Evolutionary conservation across 2,888 invertebrate genomes (phyloP).

Genomic region (Trachelus tabidus): DNA sequence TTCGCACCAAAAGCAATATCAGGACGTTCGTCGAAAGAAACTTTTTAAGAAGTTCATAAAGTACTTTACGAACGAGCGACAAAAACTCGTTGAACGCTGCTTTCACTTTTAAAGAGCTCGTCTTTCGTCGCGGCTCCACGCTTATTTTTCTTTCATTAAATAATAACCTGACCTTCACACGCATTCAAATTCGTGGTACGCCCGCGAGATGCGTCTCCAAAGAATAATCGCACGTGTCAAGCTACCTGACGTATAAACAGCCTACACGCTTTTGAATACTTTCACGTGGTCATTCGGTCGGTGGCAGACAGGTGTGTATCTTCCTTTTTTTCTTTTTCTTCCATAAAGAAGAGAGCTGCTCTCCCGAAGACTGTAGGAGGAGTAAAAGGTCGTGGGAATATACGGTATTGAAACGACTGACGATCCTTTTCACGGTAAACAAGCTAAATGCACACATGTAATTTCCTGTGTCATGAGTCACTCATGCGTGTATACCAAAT

Average conservation of each 20-base stretch:
- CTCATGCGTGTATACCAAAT: neutral
- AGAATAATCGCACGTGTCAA: neutral
- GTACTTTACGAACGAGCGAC: neutral
- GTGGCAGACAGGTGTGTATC: neutral
- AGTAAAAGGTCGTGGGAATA: neutral
- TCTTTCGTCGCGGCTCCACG: neutral
- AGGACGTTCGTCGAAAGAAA: neutral
- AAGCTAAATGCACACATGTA: neutral
- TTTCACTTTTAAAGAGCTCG: neutral
- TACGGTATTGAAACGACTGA: neutral
- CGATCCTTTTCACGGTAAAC: neutral
- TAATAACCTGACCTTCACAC: neutral
- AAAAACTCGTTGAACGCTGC: neutral
- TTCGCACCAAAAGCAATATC: neutral
- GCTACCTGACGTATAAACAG: neutral
- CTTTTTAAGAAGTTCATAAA: neutral
- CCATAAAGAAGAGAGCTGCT: neutral
- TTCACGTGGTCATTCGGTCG: neutral
- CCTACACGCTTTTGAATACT: neutral
- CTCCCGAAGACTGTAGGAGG: neutral
- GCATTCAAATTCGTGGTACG: neutral
- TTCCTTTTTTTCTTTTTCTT: neutral
- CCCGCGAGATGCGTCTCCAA: neutral
- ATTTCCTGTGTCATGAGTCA: neutral
- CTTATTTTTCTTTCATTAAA: conserved; percentile 12